Evolutionary conservation across 2,888 invertebrate species (phyloP).

Genomic region (Cataglyphis albicans): DNA sequence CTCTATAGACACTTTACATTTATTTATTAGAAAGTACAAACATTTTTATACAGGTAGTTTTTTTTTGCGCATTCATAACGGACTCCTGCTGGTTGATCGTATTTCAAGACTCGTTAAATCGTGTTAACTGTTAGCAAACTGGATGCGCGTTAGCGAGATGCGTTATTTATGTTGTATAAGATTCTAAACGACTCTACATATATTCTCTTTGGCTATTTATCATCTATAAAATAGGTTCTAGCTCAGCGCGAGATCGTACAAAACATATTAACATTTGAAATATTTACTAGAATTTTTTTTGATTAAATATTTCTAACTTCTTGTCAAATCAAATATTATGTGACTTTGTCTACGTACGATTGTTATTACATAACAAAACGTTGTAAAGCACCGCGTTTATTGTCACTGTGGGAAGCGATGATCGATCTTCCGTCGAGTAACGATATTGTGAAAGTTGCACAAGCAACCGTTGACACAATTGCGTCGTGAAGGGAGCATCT

Average conservation of each 20-base stretch:
- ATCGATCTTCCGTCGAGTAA: constrained; percentile 24
- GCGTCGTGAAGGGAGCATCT: constrained; percentile 27
- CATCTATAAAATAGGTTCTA: constrained; percentile 31
- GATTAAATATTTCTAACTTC: not conserved
- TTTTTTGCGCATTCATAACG: not conserved
- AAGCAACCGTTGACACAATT: constrained; percentile 45
- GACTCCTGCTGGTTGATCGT: constrained; percentile 10
- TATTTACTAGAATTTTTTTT: not conserved
- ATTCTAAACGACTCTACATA: constrained; percentile 36
- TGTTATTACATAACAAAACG: not conserved
- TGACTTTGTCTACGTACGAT: not conserved
- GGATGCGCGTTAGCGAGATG: constrained; percentile 19
- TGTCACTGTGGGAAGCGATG: constrained; percentile 9
- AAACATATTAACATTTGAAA: constrained; percentile 3
- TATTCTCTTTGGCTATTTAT: constrained; percentile 38
- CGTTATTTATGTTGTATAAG: constrained; percentile 33
- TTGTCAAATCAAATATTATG: not conserved
- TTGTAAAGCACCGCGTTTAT: constrained; percentile 35
- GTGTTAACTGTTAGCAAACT: constrained; percentile 28
- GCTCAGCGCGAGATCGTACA: constrained; percentile 21
- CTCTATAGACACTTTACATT: not conserved
- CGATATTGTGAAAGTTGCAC: constrained; percentile 39
- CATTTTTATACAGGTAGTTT: constrained; percentile 13
- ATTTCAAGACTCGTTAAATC: constrained; percentile 51
- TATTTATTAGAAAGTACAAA: constrained; percentile 15